These are phyloP conservation scores for Seladonia tumulorum DNA, from an alignment of 2,888 invertebrate species.

Conservation along the genomic window DNA sequence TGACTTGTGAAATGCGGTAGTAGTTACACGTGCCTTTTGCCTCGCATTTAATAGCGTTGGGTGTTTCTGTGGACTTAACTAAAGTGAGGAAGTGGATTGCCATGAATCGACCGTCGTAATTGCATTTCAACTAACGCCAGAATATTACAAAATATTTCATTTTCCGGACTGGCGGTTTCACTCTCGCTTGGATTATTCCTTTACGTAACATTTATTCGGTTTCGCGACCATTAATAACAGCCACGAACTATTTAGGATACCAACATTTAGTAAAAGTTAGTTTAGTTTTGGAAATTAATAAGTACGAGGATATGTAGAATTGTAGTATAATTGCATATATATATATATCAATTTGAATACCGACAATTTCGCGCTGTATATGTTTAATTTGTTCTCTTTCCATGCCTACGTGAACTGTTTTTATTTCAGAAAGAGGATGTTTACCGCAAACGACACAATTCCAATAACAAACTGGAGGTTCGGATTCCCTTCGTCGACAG, in stretches of 20 bases:
- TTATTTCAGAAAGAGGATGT: constrained; percentile 72
- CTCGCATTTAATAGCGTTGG: neutral
- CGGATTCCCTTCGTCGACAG: constrained; percentile 66
- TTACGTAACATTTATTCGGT: neutral
- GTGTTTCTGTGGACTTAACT: neutral
- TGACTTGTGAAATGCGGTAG: neutral
- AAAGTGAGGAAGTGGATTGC: neutral
- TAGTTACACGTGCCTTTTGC: neutral
- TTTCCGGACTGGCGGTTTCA: neutral
- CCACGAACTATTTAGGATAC: no score
- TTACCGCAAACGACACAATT: constrained; percentile 69
- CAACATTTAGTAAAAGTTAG: no score
- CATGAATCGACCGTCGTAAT: neutral
- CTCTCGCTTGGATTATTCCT: no score
- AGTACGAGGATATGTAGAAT: no score
- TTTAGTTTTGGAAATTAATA: no score
- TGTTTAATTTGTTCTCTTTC: neutral
- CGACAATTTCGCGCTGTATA: neutral
- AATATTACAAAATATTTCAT: neutral
- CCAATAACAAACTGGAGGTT: constrained; percentile 62
- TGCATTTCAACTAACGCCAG: neutral
- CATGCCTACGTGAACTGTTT: neutral
- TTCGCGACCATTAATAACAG: neutral
- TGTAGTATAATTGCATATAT: no score
- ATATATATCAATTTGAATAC: neutral